Evolutionary conservation across 1,140 invertebrate species (phyloP).

Genomic region (Pseudomyrmex sp.): DNA sequence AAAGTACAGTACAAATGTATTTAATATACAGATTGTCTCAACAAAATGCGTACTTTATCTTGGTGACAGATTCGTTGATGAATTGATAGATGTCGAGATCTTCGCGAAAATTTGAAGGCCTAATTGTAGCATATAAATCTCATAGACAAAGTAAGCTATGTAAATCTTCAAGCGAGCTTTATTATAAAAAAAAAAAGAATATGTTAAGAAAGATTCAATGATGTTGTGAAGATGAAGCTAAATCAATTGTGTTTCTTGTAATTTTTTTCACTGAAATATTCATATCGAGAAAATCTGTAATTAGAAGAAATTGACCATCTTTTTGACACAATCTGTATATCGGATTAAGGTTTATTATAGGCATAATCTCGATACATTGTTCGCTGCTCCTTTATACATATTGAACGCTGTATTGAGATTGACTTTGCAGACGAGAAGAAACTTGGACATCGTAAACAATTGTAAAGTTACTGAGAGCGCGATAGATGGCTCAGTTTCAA

Average conservation of each 20-base stretch:
- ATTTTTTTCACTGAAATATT: slow-evolving; percentile 4
- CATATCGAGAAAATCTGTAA: slow-evolving; percentile 37
- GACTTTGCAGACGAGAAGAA: neutral
- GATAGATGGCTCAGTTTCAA: neutral
- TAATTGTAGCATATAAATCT: slow-evolving; percentile 35
- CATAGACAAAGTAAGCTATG: neutral
- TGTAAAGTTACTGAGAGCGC: slow-evolving; percentile 1
- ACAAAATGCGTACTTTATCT: slow-evolving; percentile 40
- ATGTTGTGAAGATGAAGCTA: too few species aligned
- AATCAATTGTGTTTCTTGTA: too few species aligned
- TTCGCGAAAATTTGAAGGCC: slow-evolving; percentile 49
- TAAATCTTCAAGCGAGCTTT: neutral
- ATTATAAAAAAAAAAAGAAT: too few species aligned
- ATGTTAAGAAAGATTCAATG: too few species aligned
- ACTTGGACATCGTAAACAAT: slow-evolving; percentile 16
- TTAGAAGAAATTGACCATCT: slow-evolving; percentile 18
- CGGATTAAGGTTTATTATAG: slow-evolving; percentile 1
- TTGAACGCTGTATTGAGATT: neutral
- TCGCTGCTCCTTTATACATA: neutral
- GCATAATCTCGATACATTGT: neutral
- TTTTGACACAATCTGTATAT: slow-evolving; percentile 39
- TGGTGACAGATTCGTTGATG: neutral
- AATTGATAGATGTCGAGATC: neutral
- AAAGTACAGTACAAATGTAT: slow-evolving; percentile 57
- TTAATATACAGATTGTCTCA: slow-evolving; percentile 46